Conservation (phyloP, 30 jellyfish, hydroid and myxozoan species). For the Aurelia aurita complex sp. Pacific region DNA sequence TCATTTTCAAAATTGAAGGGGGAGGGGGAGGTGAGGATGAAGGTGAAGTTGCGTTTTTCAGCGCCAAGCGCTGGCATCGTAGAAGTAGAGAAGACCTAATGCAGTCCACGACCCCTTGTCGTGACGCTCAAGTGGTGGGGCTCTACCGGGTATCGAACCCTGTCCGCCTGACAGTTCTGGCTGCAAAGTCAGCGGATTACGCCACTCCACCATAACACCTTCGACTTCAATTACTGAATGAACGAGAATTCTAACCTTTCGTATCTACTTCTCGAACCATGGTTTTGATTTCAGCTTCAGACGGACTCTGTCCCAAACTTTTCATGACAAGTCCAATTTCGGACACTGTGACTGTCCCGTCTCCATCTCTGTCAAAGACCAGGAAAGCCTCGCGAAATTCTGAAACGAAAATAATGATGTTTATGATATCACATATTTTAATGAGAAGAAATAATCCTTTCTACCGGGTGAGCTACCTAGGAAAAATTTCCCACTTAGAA, state of each 20-base stretch:
- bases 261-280: constrained; percentile 82
- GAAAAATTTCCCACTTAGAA: not conserved
- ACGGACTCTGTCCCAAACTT: constrained; percentile 77
- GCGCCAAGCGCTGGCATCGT: too few relatives aligned
- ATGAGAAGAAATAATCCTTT: not conserved
- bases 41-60: too few relatives aligned
- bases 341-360: constrained; percentile 79
- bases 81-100: too few relatives aligned
- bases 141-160: too few relatives aligned
- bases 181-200: too few relatives aligned
- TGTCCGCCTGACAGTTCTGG: too few relatives aligned
- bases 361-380: constrained; percentile 90
- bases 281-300: constrained; percentile 78
- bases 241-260: constrained; percentile 19
- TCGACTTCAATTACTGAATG: too few relatives aligned
- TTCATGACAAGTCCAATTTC: constrained; percentile 80
- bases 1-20: too few relatives aligned
- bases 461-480: not conserved
- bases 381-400: constrained; percentile 77
- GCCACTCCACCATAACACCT: too few relatives aligned
- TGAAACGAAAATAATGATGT: not conserved
- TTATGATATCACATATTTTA: not conserved
- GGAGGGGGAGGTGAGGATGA: too few relatives aligned
- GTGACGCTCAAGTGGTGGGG: too few relatives aligned
- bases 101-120: too few relatives aligned